phyloP scores from a whole-genome alignment of 2,888 invertebrate genomes.

The Drosophila sordidapex region DNA sequence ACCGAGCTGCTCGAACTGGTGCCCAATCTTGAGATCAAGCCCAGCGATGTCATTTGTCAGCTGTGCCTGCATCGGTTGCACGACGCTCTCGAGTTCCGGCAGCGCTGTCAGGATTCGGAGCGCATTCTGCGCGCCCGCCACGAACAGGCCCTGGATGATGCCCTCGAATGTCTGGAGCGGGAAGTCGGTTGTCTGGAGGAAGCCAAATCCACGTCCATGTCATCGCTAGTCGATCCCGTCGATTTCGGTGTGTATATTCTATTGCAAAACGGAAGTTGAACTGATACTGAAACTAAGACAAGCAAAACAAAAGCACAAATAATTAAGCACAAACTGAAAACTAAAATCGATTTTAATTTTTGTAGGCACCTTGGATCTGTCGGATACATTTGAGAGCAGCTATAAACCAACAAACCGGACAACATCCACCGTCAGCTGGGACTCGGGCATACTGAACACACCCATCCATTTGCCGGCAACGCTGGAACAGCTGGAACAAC shows the following conservation, averaged over 20 bases:
- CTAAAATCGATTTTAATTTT: not conserved
- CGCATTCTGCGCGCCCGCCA: conserved; percentile 67
- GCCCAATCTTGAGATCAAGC: conserved; percentile 57
- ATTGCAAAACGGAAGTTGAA: not conserved
- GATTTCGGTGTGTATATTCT: conserved; percentile 62
- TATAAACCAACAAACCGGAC: conserved; percentile 10
- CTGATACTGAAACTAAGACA: not conserved
- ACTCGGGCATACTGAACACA: conserved; percentile 55
- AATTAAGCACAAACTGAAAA: not conserved
- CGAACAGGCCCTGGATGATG: conserved; percentile 70
- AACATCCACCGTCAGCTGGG: conserved; percentile 22
- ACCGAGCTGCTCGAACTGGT: conserved; percentile 60
- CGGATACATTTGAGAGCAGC: conserved; percentile 28
- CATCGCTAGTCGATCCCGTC: conserved; percentile 42
- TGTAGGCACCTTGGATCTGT: conserved; percentile 50
- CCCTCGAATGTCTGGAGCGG: conserved; percentile 65
- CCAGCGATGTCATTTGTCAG: conserved; percentile 74
- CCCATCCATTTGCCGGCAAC: conserved; percentile 56
- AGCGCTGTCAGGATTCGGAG: conserved; percentile 70
- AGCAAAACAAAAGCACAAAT: not conserved
- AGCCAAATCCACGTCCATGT: conserved; percentile 18
- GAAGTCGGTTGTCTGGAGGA: conserved; percentile 63
- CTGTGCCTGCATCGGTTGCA: conserved; percentile 66
- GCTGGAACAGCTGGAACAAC: conserved; percentile 34
- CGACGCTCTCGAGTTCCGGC: conserved; percentile 71